Conservation (phyloP, 2,888 invertebrate species). For the Thecophora atra region DNA sequence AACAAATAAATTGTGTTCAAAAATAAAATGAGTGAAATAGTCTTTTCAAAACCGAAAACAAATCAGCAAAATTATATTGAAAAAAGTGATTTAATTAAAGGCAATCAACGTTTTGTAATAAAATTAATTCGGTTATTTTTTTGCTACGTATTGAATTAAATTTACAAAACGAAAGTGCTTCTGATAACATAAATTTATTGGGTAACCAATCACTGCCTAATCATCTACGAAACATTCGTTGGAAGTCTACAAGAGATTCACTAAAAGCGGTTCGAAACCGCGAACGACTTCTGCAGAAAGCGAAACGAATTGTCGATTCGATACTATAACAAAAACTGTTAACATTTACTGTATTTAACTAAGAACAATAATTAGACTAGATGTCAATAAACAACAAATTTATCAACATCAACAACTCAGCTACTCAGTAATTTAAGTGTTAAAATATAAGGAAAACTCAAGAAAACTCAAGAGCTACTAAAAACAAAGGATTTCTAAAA, state of each 20-base stretch:
- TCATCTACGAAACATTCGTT: slow-evolving; percentile 11
- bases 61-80: neutral
- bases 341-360: neutral
- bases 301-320: no score
- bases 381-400: neutral
- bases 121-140: no score
- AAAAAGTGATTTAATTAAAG: slow-evolving; percentile 27
- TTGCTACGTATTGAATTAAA: slow-evolving; percentile 14
- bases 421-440: slow-evolving; percentile 25
- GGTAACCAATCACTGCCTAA: slow-evolving; percentile 27
- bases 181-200: neutral
- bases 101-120: slow-evolving; percentile 38
- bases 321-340: neutral
- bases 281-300: no score
- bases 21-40: slow-evolving; percentile 26
- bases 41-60: slow-evolving; percentile 22
- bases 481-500: neutral
- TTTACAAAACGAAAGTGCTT: neutral
- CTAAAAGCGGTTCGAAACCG: no score
- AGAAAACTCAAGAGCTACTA: slow-evolving; percentile 21
- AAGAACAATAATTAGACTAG: slow-evolving; percentile 3
- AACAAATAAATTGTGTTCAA: slow-evolving; percentile 11
- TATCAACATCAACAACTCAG: slow-evolving; percentile 19
- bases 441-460: neutral
- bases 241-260: neutral